phyloP scores from a whole-genome alignment of 2,113 vertebrate species.

The Scomber scombrus region DNA sequence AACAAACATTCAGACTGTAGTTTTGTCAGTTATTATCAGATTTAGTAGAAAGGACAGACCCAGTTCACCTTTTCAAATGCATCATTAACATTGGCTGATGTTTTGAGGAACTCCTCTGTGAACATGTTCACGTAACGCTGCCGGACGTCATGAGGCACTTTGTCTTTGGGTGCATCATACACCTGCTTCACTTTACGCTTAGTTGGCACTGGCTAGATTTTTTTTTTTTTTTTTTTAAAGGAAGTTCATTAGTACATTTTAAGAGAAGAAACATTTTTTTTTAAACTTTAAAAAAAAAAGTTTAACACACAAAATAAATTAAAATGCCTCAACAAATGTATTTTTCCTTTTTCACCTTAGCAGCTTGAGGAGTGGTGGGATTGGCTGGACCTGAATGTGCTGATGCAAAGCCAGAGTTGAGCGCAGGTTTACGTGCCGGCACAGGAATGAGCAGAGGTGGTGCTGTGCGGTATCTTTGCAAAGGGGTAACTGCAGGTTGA shows the following conservation, averaged over 20 bases:
- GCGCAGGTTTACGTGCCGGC: constrained; percentile 28
- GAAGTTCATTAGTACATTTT: background rate
- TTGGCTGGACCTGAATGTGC: constrained; percentile 2
- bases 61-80: constrained; percentile 87
- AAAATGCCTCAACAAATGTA: background rate
- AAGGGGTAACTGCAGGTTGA: background rate
- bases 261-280: background rate
- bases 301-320: background rate
- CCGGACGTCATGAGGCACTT: constrained; percentile 86
- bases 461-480: constrained; percentile 42
- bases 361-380: constrained; percentile 23
- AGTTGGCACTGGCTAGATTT: constrained; percentile 56
- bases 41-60: background rate
- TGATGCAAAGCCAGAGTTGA: background rate
- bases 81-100: constrained; percentile 80
- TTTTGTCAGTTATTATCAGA: background rate
- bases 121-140: constrained; percentile 85
- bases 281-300: too few relatives aligned
- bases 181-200: constrained; percentile 71
- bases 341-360: constrained; percentile 59
- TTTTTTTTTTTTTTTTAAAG: background rate
- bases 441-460: constrained; percentile 64
- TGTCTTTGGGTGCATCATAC: constrained; percentile 65
- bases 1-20: background rate
- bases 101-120: constrained; percentile 86